Evolutionary conservation across 1,140 invertebrate genomes (phyloP).

Genomic region (Oreohelix idahoensis): DNA sequence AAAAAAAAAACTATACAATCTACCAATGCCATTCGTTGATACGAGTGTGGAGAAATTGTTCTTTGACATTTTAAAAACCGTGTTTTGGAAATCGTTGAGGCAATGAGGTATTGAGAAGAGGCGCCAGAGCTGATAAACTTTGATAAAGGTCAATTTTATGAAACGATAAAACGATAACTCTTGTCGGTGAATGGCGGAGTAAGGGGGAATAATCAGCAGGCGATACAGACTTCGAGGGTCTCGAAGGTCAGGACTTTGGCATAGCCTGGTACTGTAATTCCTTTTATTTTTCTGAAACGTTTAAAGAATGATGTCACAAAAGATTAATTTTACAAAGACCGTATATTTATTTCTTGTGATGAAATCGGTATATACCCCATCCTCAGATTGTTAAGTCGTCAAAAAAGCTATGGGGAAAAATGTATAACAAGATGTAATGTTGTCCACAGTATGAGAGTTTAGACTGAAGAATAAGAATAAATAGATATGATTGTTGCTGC

Average conservation of each 20-base stretch:
- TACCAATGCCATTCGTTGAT: not conserved
- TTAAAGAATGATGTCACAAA: too few relatives aligned
- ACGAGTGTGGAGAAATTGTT: not conserved
- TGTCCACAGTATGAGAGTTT: too few relatives aligned
- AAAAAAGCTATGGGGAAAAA: too few relatives aligned
- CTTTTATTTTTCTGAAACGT: too few relatives aligned
- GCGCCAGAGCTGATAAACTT: constrained; percentile 10
- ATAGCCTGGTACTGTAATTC: too few relatives aligned
- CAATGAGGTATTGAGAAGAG: not conserved
- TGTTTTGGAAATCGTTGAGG: not conserved
- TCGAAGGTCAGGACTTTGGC: not conserved
- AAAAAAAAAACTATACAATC: not conserved
- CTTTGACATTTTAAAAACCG: not conserved
- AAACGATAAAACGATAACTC: not conserved
- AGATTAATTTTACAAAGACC: too few relatives aligned
- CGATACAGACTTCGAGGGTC: not conserved
- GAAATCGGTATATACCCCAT: too few relatives aligned
- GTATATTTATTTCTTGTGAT: too few relatives aligned
- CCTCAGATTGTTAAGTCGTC: too few relatives aligned
- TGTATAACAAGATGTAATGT: too few relatives aligned
- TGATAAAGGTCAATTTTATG: constrained; percentile 17
- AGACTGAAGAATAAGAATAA: too few relatives aligned
- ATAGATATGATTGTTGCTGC: too few relatives aligned
- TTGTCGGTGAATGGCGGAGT: not conserved
- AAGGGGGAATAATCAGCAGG: not conserved